Conservation (phyloP, 2,797 vertebrate genomes). For the Strix occidentalis region DNA sequence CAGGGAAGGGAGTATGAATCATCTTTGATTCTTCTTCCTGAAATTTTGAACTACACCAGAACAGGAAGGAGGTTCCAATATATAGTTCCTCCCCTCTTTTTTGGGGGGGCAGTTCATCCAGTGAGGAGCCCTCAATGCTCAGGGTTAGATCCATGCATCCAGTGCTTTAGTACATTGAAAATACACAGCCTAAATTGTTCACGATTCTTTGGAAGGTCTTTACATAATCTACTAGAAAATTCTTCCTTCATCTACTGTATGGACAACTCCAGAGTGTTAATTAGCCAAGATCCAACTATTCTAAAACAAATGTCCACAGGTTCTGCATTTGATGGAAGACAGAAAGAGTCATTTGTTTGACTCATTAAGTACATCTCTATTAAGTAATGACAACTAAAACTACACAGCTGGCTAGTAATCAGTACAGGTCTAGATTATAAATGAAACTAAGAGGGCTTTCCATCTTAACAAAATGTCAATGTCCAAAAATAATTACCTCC, state of each 20-base stretch:
- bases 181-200: conserved; percentile 37
- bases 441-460: conserved; percentile 50
- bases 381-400: conserved; percentile 59
- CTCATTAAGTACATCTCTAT: conserved; percentile 48
- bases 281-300: conserved; percentile 62
- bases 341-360: conserved; percentile 57
- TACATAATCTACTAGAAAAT: conserved; percentile 51
- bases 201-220: conserved; percentile 51
- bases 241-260: conserved; percentile 52
- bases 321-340: conserved; percentile 53
- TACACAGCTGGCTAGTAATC: conserved; percentile 49
- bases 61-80: background rate
- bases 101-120: background rate
- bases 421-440: conserved; percentile 20
- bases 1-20: background rate
- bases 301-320: conserved; percentile 58
- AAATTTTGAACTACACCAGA: background rate
- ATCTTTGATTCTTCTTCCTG: background rate
- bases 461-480: conserved; percentile 52
- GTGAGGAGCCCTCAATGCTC: background rate
- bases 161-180: background rate
- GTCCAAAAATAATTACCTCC: conserved; percentile 54
- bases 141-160: background rate
- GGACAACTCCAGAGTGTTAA: conserved; percentile 29
- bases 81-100: background rate